Evolutionary conservation across 2,113 vertebrate species (phyloP).

Genomic region (Garra rufa): DNA sequence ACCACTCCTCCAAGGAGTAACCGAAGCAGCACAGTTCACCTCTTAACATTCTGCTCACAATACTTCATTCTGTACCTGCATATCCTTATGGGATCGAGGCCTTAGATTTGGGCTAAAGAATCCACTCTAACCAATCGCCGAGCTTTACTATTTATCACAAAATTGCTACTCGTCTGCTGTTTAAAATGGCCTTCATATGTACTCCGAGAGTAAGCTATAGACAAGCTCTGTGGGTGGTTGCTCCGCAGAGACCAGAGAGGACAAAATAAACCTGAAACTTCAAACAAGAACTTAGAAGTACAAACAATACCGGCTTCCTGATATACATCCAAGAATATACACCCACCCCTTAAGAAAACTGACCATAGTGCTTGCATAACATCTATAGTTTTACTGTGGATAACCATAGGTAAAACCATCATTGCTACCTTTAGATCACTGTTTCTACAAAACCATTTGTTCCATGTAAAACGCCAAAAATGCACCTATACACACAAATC

Average conservation of each 20-base stretch:
- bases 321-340: slow-evolving; percentile 24
- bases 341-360: background rate
- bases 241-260: slow-evolving; percentile 20
- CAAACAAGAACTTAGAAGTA: slow-evolving; percentile 30
- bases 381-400: background rate
- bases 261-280: slow-evolving; percentile 39
- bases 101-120: background rate
- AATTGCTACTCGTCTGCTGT: background rate
- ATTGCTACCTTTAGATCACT: background rate
- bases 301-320: slow-evolving; percentile 30
- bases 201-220: background rate
- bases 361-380: background rate
- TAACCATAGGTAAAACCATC: slow-evolving; percentile 5
- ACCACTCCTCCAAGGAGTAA: slow-evolving; percentile 23
- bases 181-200: slow-evolving; percentile 1
- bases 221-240: slow-evolving; percentile 42
- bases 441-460: background rate
- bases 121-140: background rate
- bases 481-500: background rate
- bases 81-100: background rate
- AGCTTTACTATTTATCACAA: background rate
- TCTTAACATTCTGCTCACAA: slow-evolving; percentile 3
- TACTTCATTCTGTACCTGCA: background rate
- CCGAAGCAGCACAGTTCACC: background rate
- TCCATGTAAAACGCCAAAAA: background rate